Base-by-base conservation (phyloP, 2,888 invertebrate genomes). In the Xanthia icteritia region DNA sequence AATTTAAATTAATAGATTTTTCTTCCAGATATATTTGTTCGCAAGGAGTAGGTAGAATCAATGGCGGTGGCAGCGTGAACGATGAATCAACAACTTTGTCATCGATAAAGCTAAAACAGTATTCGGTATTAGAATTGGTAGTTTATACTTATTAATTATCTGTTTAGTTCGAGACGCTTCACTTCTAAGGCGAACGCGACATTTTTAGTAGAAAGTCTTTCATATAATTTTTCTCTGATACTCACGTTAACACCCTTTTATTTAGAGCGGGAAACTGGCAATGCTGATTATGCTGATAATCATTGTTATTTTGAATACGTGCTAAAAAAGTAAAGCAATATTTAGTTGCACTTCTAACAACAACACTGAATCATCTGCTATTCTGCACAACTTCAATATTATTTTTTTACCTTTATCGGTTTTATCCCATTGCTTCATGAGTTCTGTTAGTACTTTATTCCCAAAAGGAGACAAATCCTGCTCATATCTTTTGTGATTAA, bases 381-480 rank as follows among this genome's bases (percentile, higher is more conserved):
- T 2, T 15, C 5, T 8, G 31, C 20, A 66, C 45, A 31, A 56
- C 23, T 31, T 51, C 4, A 20, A 31, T 27, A 27, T 13, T 13
- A 1, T 2, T 36, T n/a, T 58, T 39, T 73, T 86, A 93, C 94
- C 90, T 85, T 83, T 45, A 45, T 45, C 45, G 15, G 15, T 15
- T 45, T 45, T 83, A 69, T 80, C 84, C 89, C 91, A 90, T 81
- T 92, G 89, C 45, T 89, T 88, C 36, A 92, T 69, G 58, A 96
- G 89, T 76, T 82, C 85, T 51, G 88, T 79, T 51, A 95, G 89
- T 56, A 96, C 94, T 89, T 92, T 92, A 86, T 87, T 91, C 0
- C 96, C 96, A 88, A 95, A 94, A 15, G 87, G 83, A 17, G 95
- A 94, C 74, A 96, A 90, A 71, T 90, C 81, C 61, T 89, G 79